A percentile compares a stretch with the other conserved stretches of the same genome.
Evolutionary conservation across 2,888 invertebrate species (phyloP).

Genomic region (Cremastobaeus sp.): DNA sequence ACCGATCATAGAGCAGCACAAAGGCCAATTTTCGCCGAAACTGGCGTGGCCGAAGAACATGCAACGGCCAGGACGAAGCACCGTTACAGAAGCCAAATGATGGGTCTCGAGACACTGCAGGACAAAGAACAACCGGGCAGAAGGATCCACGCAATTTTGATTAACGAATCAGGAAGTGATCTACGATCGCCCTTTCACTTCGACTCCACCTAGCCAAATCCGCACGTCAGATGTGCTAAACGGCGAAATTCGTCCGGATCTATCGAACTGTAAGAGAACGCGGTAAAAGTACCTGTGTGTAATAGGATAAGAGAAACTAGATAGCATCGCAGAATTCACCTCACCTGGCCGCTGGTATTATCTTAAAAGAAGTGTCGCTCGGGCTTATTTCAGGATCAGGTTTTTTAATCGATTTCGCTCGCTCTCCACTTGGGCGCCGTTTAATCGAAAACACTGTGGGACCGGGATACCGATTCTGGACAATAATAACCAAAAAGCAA

Average conservation of each 20-base stretch:
- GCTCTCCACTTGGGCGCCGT: background rate
- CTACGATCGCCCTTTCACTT: conserved; percentile 36
- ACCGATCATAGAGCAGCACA: conserved; percentile 41
- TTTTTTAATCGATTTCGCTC: conserved; percentile 30
- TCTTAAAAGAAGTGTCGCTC: conserved; percentile 49
- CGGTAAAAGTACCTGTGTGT: conserved; percentile 42
- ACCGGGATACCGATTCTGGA: background rate
- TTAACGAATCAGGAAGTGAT: conserved; percentile 48
- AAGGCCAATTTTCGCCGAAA: conserved; percentile 47
- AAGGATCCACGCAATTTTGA: conserved; percentile 42
- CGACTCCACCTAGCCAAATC: conserved; percentile 11
- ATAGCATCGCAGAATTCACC: conserved; percentile 31
- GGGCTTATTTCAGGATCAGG: conserved; percentile 17
- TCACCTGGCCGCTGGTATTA: conserved; percentile 32
- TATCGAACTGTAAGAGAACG: conserved; percentile 46
- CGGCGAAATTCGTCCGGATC: conserved; percentile 36
- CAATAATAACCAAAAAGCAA: background rate
- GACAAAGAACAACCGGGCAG: conserved; percentile 28
- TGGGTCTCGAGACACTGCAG: background rate
- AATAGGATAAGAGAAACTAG: conserved; percentile 54
- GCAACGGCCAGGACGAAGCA: conserved; percentile 16
- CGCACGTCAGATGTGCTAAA: conserved; percentile 16
- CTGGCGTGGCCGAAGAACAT: conserved; percentile 1
- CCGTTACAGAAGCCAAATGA: conserved; percentile 21
- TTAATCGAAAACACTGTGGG: background rate